These are phyloP conservation scores for Tortrix viridana DNA, from an alignment of 2,888 invertebrate species.

Conservation along the genomic window DNA sequence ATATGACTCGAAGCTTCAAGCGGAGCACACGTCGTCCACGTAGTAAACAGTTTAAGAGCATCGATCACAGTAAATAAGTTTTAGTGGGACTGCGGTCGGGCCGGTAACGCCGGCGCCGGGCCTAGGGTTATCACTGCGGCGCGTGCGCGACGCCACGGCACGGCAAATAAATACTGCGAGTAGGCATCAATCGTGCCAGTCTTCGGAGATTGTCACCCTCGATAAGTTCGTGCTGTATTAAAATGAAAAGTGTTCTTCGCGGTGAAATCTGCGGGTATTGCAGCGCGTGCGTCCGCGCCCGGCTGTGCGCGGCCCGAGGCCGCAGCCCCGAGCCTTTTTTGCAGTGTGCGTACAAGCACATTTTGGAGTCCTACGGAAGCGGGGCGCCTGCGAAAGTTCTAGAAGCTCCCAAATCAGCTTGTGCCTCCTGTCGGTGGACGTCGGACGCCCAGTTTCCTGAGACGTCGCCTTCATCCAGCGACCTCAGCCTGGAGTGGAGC, in stretches of 20 bases:
- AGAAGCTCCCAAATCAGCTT: conserved; percentile 64
- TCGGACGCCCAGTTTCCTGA: conserved; percentile 79
- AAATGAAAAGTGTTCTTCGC: conserved; percentile 66
- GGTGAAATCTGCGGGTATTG: conserved; percentile 78
- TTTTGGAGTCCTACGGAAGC: conserved; percentile 73
- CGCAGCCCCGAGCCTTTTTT: conserved; percentile 69
- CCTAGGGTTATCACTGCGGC: conserved; percentile 73
- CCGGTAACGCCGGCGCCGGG: conserved; percentile 65
- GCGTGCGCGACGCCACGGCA: conserved; percentile 74
- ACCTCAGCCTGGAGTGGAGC: conserved; percentile 77
- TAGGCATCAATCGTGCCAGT: conserved; percentile 58
- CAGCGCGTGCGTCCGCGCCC: conserved; percentile 73
- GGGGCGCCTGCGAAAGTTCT: conserved; percentile 56
- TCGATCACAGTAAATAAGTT: conserved; percentile 5
- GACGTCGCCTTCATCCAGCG: conserved; percentile 73
- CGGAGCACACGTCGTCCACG: not conserved
- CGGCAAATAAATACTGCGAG: conserved; percentile 69
- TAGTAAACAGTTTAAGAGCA: not conserved
- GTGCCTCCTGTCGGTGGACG: conserved; percentile 78
- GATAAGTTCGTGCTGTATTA: conserved; percentile 48
- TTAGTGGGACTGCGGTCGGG: conserved; percentile 13
- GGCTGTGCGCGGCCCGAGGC: conserved; percentile 71
- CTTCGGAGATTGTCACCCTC: conserved; percentile 54
- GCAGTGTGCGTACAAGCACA: conserved; percentile 80
- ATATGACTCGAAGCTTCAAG: not conserved